These are phyloP conservation scores for Boloria selene DNA, from an alignment of 2,888 invertebrate genomes.

Conservation along the genomic window DNA sequence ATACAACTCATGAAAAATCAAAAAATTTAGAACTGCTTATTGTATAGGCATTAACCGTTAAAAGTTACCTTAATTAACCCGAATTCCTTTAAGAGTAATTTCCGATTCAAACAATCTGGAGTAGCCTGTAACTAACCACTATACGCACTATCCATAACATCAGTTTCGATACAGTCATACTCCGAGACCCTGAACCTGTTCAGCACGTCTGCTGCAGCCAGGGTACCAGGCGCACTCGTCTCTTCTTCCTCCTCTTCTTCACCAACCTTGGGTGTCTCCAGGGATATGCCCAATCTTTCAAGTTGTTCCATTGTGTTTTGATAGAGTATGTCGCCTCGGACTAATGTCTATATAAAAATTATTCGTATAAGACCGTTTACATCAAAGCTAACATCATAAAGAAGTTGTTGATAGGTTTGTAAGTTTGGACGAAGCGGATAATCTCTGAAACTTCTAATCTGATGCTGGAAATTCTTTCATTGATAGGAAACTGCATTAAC, in stretches of 20 bases:
- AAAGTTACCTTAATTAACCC: too few species aligned
- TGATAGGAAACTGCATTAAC: neutral
- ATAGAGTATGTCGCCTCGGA: slow-evolving; percentile 68
- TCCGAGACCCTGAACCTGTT: slow-evolving; percentile 65
- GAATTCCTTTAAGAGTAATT: too few species aligned
- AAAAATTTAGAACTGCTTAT: too few species aligned
- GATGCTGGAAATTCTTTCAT: neutral
- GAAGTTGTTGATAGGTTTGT: too few species aligned
- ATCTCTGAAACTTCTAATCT: too few species aligned
- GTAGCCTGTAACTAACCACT: slow-evolving; percentile 53
- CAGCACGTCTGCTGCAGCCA: slow-evolving; percentile 69
- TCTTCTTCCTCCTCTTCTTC: slow-evolving; percentile 58
- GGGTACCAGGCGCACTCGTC: slow-evolving; percentile 47
- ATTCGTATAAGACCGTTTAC: neutral
- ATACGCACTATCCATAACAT: slow-evolving; percentile 62
- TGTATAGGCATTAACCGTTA: too few species aligned
- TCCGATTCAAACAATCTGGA: too few species aligned
- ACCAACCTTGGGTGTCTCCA: slow-evolving; percentile 50
- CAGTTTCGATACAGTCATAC: slow-evolving; percentile 71
- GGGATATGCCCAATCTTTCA: slow-evolving; percentile 64
- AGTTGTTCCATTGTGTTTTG: slow-evolving; percentile 68
- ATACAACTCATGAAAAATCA: too few species aligned
- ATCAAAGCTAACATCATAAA: too few species aligned
- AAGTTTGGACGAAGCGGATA: too few species aligned
- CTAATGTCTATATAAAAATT: slow-evolving; percentile 28